Percentiles rank a stretch among this genome's conserved stretches.
Evolutionary conservation across 2,888 invertebrate species (phyloP).

Genomic region (Ormyrus rosae): DNA sequence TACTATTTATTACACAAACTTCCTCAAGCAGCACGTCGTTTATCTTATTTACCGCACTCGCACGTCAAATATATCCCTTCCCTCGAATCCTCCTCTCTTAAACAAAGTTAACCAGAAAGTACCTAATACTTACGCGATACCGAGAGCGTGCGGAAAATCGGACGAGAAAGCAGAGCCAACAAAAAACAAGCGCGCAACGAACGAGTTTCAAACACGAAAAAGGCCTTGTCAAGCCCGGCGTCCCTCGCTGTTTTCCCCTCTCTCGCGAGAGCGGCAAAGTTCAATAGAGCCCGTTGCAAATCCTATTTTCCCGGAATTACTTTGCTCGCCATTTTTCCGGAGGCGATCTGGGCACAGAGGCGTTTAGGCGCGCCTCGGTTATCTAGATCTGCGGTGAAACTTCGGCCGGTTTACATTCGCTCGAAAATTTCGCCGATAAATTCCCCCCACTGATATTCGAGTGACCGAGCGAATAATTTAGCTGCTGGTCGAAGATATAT

Average conservation of each 20-base stretch:
- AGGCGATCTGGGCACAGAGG: not conserved
- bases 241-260: not conserved
- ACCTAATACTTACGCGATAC: too few relatives aligned
- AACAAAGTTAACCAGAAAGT: too few relatives aligned
- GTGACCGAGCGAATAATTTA: not conserved
- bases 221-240: not conserved
- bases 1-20: too few relatives aligned
- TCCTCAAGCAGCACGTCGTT: too few relatives aligned
- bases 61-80: too few relatives aligned
- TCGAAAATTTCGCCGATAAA: constrained; percentile 21
- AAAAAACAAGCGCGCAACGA: too few relatives aligned
- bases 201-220: not conserved
- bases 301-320: constrained; percentile 43
- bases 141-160: too few relatives aligned
- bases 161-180: too few relatives aligned
- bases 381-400: not conserved
- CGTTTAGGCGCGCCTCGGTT: not conserved
- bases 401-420: not conserved
- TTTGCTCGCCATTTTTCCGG: constrained; percentile 42
- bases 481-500: not conserved
- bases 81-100: too few relatives aligned
- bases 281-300: constrained; percentile 32
- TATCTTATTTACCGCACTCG: too few relatives aligned
- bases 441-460: not conserved
- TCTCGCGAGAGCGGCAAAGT: not conserved